These are phyloP conservation scores for Brachionus koreanus DNA, from an alignment of 1,140 invertebrate species.

Conservation along the genomic window DNA sequence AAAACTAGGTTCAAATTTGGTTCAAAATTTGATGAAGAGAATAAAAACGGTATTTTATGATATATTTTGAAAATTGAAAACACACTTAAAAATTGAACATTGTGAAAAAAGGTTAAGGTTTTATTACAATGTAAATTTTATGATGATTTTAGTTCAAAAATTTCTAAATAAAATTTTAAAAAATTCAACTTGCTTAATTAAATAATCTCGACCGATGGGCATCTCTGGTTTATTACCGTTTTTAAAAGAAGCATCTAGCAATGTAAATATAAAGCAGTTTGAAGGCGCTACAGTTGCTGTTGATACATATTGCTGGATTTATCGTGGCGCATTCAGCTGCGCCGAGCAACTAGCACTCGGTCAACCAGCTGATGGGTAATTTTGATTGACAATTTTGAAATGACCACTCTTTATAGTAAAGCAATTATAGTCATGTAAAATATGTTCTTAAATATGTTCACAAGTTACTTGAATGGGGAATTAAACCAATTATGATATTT, in stretches of 20 bases:
- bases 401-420: constrained; percentile 47
- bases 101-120: constrained; percentile 6
- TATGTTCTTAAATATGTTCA: constrained; percentile 86
- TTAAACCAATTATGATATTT: constrained; percentile 92
- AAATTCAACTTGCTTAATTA: neutral
- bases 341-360: constrained; percentile 82
- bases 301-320: constrained; percentile 93
- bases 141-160: constrained; percentile 11
- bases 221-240: constrained; percentile 87
- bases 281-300: constrained; percentile 72
- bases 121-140: neutral
- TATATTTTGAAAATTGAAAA: neutral
- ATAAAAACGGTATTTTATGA: neutral
- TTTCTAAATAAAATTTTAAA: neutral
- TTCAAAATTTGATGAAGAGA: neutral
- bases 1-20: neutral
- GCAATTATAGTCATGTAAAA: constrained; percentile 71
- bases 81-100: neutral
- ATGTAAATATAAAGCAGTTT: constrained; percentile 63
- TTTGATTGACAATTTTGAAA: neutral
- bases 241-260: constrained; percentile 75
- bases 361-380: constrained; percentile 76
- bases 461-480: constrained; percentile 70
- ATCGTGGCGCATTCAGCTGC: constrained; percentile 89
- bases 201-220: constrained; percentile 68